phyloP scores from a whole-genome alignment of 2,888 invertebrate genomes.

The Drosophila emarginata region DNA sequence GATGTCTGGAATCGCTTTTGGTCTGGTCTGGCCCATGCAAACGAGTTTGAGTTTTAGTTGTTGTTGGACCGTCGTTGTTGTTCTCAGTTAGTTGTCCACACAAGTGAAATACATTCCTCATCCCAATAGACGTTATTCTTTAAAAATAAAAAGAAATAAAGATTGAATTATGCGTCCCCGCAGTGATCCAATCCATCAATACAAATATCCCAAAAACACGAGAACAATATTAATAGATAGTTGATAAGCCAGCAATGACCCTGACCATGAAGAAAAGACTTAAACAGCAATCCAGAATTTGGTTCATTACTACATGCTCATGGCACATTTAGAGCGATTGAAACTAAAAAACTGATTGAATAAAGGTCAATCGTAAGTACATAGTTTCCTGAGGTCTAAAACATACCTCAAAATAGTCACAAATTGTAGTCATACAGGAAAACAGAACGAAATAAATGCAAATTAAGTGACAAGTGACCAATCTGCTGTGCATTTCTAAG shows the following conservation, averaged over 20 bases:
- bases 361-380: too few relatives aligned
- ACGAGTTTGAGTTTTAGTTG: slow-evolving; percentile 53
- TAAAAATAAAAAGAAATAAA: neutral
- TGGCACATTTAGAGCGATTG: too few relatives aligned
- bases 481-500: slow-evolving; percentile 15
- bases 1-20: slow-evolving; percentile 36
- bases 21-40: slow-evolving; percentile 54
- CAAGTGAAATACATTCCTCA: slow-evolving; percentile 24
- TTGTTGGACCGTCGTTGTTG: slow-evolving; percentile 24
- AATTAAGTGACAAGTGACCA: slow-evolving; percentile 33
- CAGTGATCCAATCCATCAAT: neutral
- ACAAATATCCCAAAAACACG: neutral
- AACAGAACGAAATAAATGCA: slow-evolving; percentile 16
- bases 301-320: too few relatives aligned
- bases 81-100: slow-evolving; percentile 21
- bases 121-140: neutral
- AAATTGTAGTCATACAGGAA: neutral
- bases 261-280: too few relatives aligned
- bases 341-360: too few relatives aligned
- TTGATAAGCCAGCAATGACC: too few relatives aligned
- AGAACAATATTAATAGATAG: neutral
- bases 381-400: neutral
- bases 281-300: too few relatives aligned
- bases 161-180: neutral
- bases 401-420: neutral